Evolutionary conservation across 2,113 vertebrate species (phyloP), one percentile per base, ranked within the genome.

Genomic region (Clarias magur): DNA sequence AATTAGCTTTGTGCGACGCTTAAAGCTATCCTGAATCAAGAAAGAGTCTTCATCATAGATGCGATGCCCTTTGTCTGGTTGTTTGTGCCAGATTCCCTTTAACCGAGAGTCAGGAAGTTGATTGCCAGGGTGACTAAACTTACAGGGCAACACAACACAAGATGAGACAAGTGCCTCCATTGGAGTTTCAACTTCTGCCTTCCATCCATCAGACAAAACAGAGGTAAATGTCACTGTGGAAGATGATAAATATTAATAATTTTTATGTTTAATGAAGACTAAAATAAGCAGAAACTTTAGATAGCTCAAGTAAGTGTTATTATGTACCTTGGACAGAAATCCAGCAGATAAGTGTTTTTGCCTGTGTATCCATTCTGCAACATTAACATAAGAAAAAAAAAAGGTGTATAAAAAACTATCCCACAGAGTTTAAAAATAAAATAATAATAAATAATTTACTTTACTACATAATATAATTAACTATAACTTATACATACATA

Each of bases 61-160:
- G 0, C 2, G 1, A 0, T 88, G 0, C 0, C 75, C 0, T 4
- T 0, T 0, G 0, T 42, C 0, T 0, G 1, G 0, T 2, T 9
- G 0, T 0, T 0, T 34, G 68, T 93, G 91, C 94, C 94, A 95
- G 15, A 91, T 91, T 3, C 27, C 93, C 42, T 86, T 90, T 4
- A 90, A 60, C 85, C 53, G 91, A 80, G 90, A 89, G 0, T 3
- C 0, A 16, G 92, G 73, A 12, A 88, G 84, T 0, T 3, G 0
- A 25, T 13, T 53, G 8, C 56, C 60, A 19, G 93, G 89, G 57
- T 93, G 89, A 6, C 16, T 88, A 85, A 93, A 93, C 4, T 87
- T 68, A 82, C 93, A 94, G 42, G 93, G 93, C 10, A 95, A 15
- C 81, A 94, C 93, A 15, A 93, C 90, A 83, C 93, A 95, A 85